phyloP scores from a whole-genome alignment of 2,113 vertebrate genomes.

The Microtus pennsylvanicus region DNA sequence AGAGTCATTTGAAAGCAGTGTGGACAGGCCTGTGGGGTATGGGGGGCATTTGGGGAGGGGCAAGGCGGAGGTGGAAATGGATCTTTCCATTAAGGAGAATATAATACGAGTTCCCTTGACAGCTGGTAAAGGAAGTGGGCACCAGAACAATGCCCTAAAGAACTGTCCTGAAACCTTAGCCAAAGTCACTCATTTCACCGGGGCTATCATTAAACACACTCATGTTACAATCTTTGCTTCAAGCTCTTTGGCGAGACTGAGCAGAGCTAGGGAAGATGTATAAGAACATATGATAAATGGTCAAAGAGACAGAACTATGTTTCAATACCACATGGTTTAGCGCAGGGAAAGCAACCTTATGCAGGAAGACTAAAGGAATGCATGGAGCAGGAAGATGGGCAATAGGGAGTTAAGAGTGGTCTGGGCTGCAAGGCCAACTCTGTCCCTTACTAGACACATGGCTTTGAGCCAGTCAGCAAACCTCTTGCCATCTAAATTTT shows the following conservation, averaged over 20 bases:
- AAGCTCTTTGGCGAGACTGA: constrained; percentile 32
- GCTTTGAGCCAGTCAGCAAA: neutral
- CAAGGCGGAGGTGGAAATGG: constrained; percentile 42
- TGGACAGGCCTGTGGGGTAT: neutral
- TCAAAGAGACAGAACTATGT: constrained; percentile 1
- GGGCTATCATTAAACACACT: constrained; percentile 66
- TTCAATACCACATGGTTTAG: constrained; percentile 29
- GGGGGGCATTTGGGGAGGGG: neutral
- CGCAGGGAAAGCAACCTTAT: neutral
- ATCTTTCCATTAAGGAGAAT: constrained; percentile 72
- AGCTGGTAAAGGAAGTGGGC: constrained; percentile 70
- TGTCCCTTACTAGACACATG: neutral
- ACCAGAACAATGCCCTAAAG: constrained; percentile 68
- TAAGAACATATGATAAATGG: neutral
- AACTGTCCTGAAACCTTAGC: constrained; percentile 75
- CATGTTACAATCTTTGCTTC: constrained; percentile 67
- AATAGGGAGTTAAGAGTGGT: neutral
- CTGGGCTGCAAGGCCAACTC: neutral
- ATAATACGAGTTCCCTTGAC: constrained; percentile 69
- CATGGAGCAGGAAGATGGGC: neutral
- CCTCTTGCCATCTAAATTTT: neutral
- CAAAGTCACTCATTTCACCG: constrained; percentile 53
- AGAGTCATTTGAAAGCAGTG: constrained; percentile 15
- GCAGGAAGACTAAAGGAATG: neutral
- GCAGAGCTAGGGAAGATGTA: neutral